Conservation (phyloP, 2,113 vertebrate species). For the Actenoides hombroni region DNA sequence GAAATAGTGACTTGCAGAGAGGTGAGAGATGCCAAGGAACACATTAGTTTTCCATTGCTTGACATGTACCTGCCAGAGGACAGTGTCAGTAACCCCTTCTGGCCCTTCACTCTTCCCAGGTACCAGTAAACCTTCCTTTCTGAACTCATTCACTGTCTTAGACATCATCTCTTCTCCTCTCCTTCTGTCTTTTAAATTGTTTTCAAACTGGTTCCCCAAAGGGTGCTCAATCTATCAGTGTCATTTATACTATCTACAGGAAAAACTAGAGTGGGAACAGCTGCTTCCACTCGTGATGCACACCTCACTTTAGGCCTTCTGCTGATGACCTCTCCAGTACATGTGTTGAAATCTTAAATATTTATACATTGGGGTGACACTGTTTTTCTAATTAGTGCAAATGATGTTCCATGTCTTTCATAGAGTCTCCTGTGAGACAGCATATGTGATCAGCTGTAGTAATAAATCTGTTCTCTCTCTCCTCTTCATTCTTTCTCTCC, state of each 20-base stretch:
- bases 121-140: background rate
- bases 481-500: background rate
- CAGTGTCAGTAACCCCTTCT: background rate
- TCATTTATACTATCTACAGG: background rate
- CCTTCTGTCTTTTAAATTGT: background rate
- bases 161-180: background rate
- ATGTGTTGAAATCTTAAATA: slow-evolving; percentile 48
- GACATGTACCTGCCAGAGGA: background rate
- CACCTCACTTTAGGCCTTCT: slow-evolving; percentile 26
- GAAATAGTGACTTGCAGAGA: background rate
- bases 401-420: slow-evolving; percentile 41
- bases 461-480: background rate
- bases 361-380: background rate
- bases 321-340: slow-evolving; percentile 25
- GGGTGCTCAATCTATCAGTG: background rate
- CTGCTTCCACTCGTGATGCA: background rate
- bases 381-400: slow-evolving; percentile 57
- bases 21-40: background rate
- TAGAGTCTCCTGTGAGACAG: background rate
- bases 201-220: background rate
- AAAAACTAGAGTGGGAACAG: background rate
- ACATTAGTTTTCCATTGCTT: background rate
- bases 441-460: slow-evolving; percentile 1
- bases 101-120: background rate
- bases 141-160: background rate